Percentiles rank a stretch among this genome's conserved stretches.
phyloP scores from a whole-genome alignment of 1,140 invertebrate genomes.

The Zaprionus nigranus region DNA sequence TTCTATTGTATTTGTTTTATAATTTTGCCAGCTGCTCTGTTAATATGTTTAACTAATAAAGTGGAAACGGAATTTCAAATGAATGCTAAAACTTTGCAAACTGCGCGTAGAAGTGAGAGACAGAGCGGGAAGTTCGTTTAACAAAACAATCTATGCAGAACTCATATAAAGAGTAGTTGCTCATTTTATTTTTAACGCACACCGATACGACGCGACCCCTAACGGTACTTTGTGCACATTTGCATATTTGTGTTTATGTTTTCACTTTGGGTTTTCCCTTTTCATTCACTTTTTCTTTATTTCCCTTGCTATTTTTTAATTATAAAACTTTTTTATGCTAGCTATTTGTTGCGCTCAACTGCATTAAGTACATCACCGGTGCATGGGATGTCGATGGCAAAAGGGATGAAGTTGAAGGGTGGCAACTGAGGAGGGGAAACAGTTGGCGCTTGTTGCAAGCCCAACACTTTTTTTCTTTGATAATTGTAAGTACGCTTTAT shows the following conservation, averaged over 20 bases:
- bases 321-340: slow-evolving; percentile 27
- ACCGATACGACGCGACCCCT: not conserved
- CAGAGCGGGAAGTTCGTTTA: not conserved
- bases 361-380: slow-evolving; percentile 25
- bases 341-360: slow-evolving; percentile 8
- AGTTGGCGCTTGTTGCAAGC: not conserved
- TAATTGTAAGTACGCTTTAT: slow-evolving; percentile 31
- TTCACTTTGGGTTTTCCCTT: not conserved
- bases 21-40: too few relatives aligned
- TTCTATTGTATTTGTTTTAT: not conserved
- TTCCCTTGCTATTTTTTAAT: slow-evolving; percentile 30
- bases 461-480: slow-evolving; percentile 9
- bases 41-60: slow-evolving; percentile 18
- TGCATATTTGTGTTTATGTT: slow-evolving; percentile 30
- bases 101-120: not conserved
- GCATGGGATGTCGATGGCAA: not conserved
- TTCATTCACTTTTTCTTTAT: slow-evolving; percentile 9
- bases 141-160: slow-evolving; percentile 4
- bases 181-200: slow-evolving; percentile 14
- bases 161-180: slow-evolving; percentile 4
- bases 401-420: not conserved
- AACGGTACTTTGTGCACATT: slow-evolving; percentile 16
- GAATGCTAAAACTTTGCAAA: not conserved
- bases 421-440: not conserved
- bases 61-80: not conserved